These are phyloP conservation scores for Drosophila nr. medialis DNA, from an alignment of 2,888 invertebrate species.

Conservation along the genomic window DNA sequence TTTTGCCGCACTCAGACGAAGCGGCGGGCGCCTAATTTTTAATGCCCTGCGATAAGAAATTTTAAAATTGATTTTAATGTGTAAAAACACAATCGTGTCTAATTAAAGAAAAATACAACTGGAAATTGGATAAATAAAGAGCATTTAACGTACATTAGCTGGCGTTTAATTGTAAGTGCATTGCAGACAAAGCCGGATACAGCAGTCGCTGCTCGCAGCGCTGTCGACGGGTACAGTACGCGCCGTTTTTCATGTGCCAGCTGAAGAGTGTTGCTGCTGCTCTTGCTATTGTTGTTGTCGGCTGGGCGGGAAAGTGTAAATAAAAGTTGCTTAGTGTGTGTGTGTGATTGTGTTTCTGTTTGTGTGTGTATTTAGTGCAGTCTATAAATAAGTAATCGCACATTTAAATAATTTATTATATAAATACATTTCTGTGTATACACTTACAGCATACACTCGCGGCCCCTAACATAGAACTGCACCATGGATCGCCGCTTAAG, in stretches of 20 bases:
- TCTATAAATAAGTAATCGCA: slow-evolving; percentile 70
- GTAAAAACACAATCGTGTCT: background rate
- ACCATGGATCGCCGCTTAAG: slow-evolving; percentile 68
- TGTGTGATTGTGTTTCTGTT: slow-evolving; percentile 11
- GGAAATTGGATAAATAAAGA: background rate
- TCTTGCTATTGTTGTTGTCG: slow-evolving; percentile 24
- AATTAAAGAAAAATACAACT: background rate
- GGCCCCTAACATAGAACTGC: slow-evolving; percentile 2
- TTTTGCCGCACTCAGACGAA: slow-evolving; percentile 47
- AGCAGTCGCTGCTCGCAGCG: slow-evolving; percentile 45
- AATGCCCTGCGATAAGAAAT: slow-evolving; percentile 3
- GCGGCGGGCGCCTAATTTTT: slow-evolving; percentile 56
- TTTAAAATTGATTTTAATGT: slow-evolving; percentile 13
- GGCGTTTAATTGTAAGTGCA: slow-evolving; percentile 46
- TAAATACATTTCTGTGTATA: slow-evolving; percentile 33
- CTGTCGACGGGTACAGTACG: slow-evolving; percentile 71
- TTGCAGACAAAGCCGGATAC: slow-evolving; percentile 3
- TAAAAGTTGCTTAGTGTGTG: slow-evolving; percentile 21
- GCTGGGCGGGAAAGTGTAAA: slow-evolving; percentile 64
- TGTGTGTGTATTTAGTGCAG: slow-evolving; percentile 13
- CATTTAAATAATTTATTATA: slow-evolving; percentile 31
- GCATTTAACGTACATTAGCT: background rate
- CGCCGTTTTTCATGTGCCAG: slow-evolving; percentile 60
- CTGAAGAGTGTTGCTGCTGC: slow-evolving; percentile 32
- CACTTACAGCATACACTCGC: slow-evolving; percentile 44